phyloP scores from a whole-genome alignment of 2,888 invertebrate genomes.

The Cantharis flavilabris region DNA sequence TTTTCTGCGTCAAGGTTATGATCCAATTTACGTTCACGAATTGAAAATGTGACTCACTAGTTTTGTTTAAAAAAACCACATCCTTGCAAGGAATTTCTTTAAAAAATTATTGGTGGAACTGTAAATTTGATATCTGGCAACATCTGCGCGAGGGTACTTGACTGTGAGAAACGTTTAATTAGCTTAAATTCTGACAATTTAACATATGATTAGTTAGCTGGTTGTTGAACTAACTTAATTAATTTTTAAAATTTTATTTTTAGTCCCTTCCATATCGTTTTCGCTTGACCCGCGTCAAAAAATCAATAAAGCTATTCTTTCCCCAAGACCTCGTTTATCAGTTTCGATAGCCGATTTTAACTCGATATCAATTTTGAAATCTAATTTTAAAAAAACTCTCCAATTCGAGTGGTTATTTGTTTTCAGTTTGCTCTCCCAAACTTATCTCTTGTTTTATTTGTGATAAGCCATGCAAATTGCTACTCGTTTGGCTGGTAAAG shows the following conservation, averaged over 20 bases:
- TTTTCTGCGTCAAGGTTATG: slow-evolving; percentile 46
- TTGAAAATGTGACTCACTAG: slow-evolving; percentile 30
- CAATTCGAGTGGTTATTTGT: neutral
- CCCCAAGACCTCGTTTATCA: neutral
- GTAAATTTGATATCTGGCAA: neutral
- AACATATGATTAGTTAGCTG: slow-evolving; percentile 6
- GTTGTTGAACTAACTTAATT: slow-evolving; percentile 22
- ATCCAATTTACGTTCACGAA: slow-evolving; percentile 30
- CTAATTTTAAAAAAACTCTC: neutral
- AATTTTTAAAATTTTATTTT: neutral
- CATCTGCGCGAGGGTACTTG: neutral
- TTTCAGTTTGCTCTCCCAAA: neutral
- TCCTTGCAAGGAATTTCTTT: neutral
- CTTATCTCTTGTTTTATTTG: neutral
- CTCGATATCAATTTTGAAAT: neutral
- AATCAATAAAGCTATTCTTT: neutral
- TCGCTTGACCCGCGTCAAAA: neutral
- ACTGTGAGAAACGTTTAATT: slow-evolving; percentile 14
- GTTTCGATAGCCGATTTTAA: neutral
- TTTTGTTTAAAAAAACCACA: slow-evolving; percentile 1
- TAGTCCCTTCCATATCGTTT: neutral
- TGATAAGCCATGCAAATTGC: neutral
- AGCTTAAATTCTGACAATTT: slow-evolving; percentile 24
- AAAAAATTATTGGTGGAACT: neutral
- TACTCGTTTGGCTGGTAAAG: neutral